These are phyloP conservation scores for Rutpela maculata DNA, from an alignment of 2,888 invertebrate species.

Conservation along the genomic window DNA sequence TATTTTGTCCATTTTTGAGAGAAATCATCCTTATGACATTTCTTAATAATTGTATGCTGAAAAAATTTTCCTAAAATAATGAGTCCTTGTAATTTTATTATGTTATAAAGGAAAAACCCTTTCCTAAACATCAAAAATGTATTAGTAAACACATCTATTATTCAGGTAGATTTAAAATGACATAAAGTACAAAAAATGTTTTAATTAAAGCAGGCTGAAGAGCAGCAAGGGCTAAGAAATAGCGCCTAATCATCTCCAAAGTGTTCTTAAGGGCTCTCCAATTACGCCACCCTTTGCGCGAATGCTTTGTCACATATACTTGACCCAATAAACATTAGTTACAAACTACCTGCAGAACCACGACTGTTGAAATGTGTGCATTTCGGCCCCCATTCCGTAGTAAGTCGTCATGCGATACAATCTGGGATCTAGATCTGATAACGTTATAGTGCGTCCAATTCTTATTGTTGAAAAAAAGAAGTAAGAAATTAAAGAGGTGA, in stretches of 20 bases:
- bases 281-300: background rate
- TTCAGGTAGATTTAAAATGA: too few species aligned
- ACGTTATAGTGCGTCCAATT: background rate
- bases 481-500: constrained; percentile 10
- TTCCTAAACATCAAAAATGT: too few species aligned
- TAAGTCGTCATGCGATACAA: background rate
- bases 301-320: constrained; percentile 11
- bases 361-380: constrained; percentile 2
- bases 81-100: too few species aligned
- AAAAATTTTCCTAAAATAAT: too few species aligned
- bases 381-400: constrained; percentile 9
- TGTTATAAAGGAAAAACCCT: too few species aligned
- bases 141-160: too few species aligned
- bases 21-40: too few species aligned
- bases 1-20: too few species aligned
- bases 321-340: background rate
- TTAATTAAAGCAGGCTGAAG: too few species aligned
- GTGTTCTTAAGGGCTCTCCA: constrained; percentile 5
- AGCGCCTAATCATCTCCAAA: background rate
- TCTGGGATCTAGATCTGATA: constrained; percentile 18
- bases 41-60: too few species aligned
- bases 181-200: too few species aligned
- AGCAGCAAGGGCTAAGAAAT: too few species aligned
- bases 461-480: constrained; percentile 9
- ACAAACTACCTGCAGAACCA: background rate